These are phyloP conservation scores for Mesocricetus auratus DNA, from an alignment of 2,113 vertebrate genomes.

Conservation along the genomic window DNA sequence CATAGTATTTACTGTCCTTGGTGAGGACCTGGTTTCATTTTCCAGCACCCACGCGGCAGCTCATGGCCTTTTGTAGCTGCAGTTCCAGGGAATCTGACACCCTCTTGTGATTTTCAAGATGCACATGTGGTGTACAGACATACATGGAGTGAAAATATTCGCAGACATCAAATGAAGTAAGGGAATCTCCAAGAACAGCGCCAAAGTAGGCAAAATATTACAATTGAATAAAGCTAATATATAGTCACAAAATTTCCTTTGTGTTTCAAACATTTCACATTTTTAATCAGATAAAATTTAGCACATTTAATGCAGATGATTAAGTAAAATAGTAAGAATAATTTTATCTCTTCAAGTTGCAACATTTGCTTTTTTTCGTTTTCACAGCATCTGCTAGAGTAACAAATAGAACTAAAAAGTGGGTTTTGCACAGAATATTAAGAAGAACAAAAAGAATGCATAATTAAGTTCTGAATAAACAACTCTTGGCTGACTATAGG, in stretches of 20 bases:
- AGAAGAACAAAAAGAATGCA: slow-evolving; percentile 25
- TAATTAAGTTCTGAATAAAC: slow-evolving; percentile 18
- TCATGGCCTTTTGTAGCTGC: neutral
- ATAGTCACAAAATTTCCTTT: neutral
- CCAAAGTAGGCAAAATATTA: neutral
- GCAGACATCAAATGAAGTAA: neutral
- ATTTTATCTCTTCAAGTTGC: slow-evolving; percentile 3
- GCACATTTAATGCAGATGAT: neutral
- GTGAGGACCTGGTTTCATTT: neutral
- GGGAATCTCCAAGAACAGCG: neutral
- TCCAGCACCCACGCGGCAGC: neutral
- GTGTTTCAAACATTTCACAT: neutral
- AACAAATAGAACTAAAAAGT: slow-evolving; percentile 14
- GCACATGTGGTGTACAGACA: neutral
- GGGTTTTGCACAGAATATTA: neutral
- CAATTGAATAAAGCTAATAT: neutral
- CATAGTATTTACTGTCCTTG: neutral
- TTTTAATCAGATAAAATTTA: slow-evolving; percentile 20
- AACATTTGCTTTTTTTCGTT: neutral
- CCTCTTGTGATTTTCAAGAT: neutral
- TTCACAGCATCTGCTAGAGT: neutral
- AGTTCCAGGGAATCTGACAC: neutral
- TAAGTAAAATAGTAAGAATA: neutral
- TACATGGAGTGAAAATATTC: neutral
- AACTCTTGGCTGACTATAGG: neutral